Evolutionary conservation across 1,140 invertebrate species (phyloP), one percentile per base, ranked within the genome.

Genomic region (Maniola jurtina): DNA sequence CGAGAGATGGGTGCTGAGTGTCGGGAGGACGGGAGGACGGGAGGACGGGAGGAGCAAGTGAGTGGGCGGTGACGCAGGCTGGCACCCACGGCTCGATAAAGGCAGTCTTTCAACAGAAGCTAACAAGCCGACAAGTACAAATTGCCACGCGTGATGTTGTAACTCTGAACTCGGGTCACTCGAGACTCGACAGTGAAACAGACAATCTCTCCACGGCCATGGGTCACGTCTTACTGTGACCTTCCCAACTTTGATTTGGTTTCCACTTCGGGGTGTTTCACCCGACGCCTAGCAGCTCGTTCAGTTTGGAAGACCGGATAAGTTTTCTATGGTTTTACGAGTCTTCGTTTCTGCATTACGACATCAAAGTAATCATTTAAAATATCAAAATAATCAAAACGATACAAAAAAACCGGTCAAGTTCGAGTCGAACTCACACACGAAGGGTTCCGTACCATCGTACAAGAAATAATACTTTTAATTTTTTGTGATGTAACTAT

Each of bases 231-330:
- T 90, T 92, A 89, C 76, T 86, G 93, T 93, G 92, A 93, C 92
- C 92, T 93, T 93, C 80, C 77, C 86, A 92, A 92, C 92, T 90
- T 93, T 93, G 93, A 94, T 94, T 94, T 94, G 93, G 93, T 94
- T 94, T 94, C 93, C 93, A 94, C 91, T 93, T 82, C 90, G 90
- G 91, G 89, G 88, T 92, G 83, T 81, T 88, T 87, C 81, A 84
- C 89, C 85, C 88, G 83, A 86, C 73, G 78, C 79, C 82, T 84
- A 84, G 76, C 77, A 84, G 79, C 81, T 83, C 79, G 68, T 73
- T 73, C 73, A 74, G 73, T 77, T 84, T 86, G 80, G 80, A 83
- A 81, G 77, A 86, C 79, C 84, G 80, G 85, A 77, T 80, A 63
- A 57, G 63, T 64, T 63, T n/a, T 66, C 52, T 68, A 66, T 69